Percentiles rank a stretch among this genome's conserved stretches.
Evolutionary conservation across 2,113 vertebrate genomes (phyloP).

Genomic region (Ictidomys tridecemlineatus): DNA sequence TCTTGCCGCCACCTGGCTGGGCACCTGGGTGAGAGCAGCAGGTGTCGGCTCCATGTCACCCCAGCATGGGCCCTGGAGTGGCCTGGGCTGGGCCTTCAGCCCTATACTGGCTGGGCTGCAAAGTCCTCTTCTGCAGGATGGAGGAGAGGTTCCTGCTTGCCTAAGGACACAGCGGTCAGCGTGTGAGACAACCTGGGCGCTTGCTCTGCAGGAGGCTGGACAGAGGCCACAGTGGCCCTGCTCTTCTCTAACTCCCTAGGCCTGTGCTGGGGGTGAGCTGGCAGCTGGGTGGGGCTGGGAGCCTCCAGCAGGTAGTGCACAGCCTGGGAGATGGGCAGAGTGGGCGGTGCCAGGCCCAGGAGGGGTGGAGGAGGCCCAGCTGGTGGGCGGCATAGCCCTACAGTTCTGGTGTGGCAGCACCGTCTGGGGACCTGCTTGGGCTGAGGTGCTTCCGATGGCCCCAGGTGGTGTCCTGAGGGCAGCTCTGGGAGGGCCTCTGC

Average conservation of each 20-base stretch:
- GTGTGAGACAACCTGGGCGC: not conserved
- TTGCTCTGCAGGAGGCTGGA: not conserved
- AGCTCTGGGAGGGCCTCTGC: not conserved
- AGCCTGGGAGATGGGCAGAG: no score
- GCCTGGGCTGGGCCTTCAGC: not conserved
- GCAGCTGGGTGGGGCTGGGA: not conserved
- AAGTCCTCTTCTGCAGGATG: not conserved
- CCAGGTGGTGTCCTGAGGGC: fast-evolving
- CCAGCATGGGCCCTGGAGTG: not conserved
- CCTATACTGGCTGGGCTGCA: not conserved
- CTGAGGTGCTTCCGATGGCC: not conserved
- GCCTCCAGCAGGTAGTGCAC: no score
- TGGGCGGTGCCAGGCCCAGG: no score
- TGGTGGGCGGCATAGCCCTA: no score
- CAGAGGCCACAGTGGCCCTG: not conserved
- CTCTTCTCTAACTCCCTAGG: not conserved
- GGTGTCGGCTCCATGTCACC: not conserved
- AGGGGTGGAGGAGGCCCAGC: not conserved
- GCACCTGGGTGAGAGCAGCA: fast-evolving
- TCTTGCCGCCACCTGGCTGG: not conserved
- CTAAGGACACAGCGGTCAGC: not conserved
- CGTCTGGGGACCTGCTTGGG: not conserved
- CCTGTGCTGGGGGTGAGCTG: not conserved
- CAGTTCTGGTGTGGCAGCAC: not conserved
- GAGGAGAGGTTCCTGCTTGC: not conserved